phyloP scores from a whole-genome alignment of 2,113 vertebrate genomes.

The Ceyx cyanopectus region DNA sequence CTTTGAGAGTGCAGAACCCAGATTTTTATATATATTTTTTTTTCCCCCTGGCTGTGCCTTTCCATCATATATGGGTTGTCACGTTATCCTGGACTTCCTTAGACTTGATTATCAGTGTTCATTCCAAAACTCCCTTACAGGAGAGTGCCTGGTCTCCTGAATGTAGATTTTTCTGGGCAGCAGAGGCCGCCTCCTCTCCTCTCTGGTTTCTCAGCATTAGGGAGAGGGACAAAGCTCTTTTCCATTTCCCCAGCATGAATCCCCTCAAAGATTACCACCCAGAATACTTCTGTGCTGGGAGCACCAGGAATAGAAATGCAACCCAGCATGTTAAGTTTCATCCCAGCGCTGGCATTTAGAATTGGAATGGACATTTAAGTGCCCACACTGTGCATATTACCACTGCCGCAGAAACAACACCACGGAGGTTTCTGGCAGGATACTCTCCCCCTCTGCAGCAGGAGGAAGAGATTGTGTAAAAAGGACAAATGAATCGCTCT shows the following conservation, averaged over 20 bases:
- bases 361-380: constrained; percentile 1
- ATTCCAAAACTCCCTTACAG: background rate
- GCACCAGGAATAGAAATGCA: background rate
- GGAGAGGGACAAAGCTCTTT: background rate
- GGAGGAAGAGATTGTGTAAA: constrained; percentile 8
- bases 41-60: background rate
- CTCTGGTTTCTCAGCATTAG: background rate
- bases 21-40: background rate
- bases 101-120: background rate
- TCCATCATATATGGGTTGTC: background rate
- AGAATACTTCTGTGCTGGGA: background rate
- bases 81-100: background rate
- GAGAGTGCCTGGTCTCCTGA: background rate
- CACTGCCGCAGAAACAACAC: background rate
- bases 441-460: constrained; percentile 12
- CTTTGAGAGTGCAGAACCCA: background rate
- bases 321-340: background rate
- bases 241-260: background rate
- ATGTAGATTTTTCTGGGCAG: background rate
- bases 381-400: constrained; percentile 25
- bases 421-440: background rate
- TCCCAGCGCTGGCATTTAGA: background rate
- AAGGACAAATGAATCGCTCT: constrained; percentile 22
- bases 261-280: constrained; percentile 14
- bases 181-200: background rate